Evolutionary conservation across 1,140 invertebrate species (phyloP).

Genomic region (Bombus sibiricus): DNA sequence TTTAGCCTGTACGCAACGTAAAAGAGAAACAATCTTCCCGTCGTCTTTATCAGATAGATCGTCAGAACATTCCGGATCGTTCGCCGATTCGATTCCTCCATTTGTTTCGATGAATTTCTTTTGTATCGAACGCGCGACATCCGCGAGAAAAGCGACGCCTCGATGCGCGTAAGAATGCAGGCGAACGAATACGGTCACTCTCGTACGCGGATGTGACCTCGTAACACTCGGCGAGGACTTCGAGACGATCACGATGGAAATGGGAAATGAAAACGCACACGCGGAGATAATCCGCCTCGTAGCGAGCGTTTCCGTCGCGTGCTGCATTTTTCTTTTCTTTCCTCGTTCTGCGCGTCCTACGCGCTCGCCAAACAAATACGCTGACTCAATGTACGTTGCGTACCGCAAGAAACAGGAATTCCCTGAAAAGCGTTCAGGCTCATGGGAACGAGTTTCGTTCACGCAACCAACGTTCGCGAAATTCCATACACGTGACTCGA

Average conservation of each 20-base stretch:
- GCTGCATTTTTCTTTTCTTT: neutral
- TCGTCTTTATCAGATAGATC: neutral
- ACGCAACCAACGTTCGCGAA: neutral
- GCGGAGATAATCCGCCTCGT: neutral
- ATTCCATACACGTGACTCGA: neutral
- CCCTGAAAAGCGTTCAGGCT: neutral
- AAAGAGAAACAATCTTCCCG: neutral
- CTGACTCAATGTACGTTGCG: conserved; percentile 19
- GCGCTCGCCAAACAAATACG: neutral
- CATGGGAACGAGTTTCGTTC: neutral
- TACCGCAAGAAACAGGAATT: conserved; percentile 6
- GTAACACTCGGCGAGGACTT: conserved; percentile 42
- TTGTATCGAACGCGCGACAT: neutral
- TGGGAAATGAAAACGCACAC: conserved; percentile 38
- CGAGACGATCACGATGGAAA: conserved; percentile 44
- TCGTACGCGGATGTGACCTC: conserved; percentile 55
- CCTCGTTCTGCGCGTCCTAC: neutral
- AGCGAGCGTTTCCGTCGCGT: neutral
- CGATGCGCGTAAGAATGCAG: neutral
- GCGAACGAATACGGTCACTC: conserved; percentile 12
- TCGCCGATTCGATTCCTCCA: neutral
- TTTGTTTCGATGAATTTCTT: neutral
- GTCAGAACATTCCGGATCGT: neutral
- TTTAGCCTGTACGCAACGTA: neutral
- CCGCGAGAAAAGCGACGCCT: neutral